A percentile compares a stretch with the other conserved stretches of the same genome.
These are phyloP conservation scores for Drosophila sechellia DNA, from an alignment of 1,140 invertebrate species.

Conservation along the genomic window DNA sequence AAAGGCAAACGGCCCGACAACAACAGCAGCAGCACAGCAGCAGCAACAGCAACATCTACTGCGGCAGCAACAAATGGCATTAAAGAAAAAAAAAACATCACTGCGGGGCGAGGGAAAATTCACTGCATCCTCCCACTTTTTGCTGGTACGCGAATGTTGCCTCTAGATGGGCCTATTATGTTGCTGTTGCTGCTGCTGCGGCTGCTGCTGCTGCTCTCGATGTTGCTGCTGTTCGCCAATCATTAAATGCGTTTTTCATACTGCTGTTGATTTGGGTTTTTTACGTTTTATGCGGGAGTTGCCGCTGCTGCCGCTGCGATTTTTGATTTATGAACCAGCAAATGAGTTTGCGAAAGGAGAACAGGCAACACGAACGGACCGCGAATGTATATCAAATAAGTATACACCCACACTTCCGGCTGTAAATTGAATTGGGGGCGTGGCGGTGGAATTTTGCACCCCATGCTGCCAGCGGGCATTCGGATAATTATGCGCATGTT, in stretches of 20 bases:
- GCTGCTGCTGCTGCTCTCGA: slow-evolving; percentile 21
- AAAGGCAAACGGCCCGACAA: slow-evolving; percentile 78
- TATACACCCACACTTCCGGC: slow-evolving; percentile 81
- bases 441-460: slow-evolving; percentile 67
- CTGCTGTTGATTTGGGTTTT: slow-evolving; percentile 45
- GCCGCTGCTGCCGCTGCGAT: slow-evolving; percentile 44
- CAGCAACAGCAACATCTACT: slow-evolving; percentile 41
- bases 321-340: slow-evolving; percentile 77
- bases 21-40: slow-evolving; percentile 29
- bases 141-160: slow-evolving; percentile 65
- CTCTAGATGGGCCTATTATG: slow-evolving; percentile 74
- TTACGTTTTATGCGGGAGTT: slow-evolving; percentile 40
- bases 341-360: slow-evolving; percentile 67
- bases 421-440: slow-evolving; percentile 81
- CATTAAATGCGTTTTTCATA: slow-evolving; percentile 80
- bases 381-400: slow-evolving; percentile 64
- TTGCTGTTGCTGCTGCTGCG: slow-evolving; percentile 50
- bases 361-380: slow-evolving; percentile 9
- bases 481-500: slow-evolving; percentile 73
- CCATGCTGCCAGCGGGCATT: slow-evolving; percentile 18
- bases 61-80: slow-evolving; percentile 53
- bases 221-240: slow-evolving; percentile 64
- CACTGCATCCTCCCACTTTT: slow-evolving; percentile 84
- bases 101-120: slow-evolving; percentile 66
- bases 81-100: slow-evolving; percentile 32